Evolutionary conservation across 2,113 vertebrate genomes (phyloP), one percentile per base, ranked within the genome.

Genomic region (Etheostoma spectabile): DNA sequence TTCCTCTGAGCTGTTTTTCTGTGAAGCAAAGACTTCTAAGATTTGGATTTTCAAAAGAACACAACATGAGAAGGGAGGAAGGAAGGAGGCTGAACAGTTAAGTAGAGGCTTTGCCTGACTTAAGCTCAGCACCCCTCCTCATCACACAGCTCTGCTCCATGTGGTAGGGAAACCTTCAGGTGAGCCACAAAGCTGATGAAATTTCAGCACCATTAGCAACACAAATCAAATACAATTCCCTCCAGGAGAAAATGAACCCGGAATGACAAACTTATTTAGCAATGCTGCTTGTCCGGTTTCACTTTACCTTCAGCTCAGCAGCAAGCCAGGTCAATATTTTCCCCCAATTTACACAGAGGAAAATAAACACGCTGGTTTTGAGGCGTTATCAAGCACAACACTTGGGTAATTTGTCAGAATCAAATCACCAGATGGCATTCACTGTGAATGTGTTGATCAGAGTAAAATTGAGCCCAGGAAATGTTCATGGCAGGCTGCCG

Each of bases 371-470:
- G 2, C 1, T 22, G 5, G 61, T 83, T 87, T 79, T 0, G 0
- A 83, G 82, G 73, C 12, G 53, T 84, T 83, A 67, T 77, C 69
- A 77, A 81, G 75, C 63, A 74, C 80, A 81, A 81, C 75, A 35
- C 12, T 0, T n/a, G 67, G 66, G 66, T 82, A 85, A 88, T 91
- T 86, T 86, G 71, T 88, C 80, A 82, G 70, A 74, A 88, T 80
- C 38, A 48, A 76, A 86, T 87, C 73, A 80, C 49, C 83, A 83
- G 74, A 86, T 89, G 85, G 66, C 82, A 38, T 81, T 87, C 42
- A 27, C 64, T 49, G 77, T 49, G 72, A 84, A 79, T 6, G 53
- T 81, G 88, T 87, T 86, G 82, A 90, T 87, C 80, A 48, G 87
- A 82, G 76, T 79, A 86, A 86, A 88, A 90, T 22, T 62, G 77